Conservation (phyloP, 2,113 vertebrate species). For the Perca fluviatilis region DNA sequence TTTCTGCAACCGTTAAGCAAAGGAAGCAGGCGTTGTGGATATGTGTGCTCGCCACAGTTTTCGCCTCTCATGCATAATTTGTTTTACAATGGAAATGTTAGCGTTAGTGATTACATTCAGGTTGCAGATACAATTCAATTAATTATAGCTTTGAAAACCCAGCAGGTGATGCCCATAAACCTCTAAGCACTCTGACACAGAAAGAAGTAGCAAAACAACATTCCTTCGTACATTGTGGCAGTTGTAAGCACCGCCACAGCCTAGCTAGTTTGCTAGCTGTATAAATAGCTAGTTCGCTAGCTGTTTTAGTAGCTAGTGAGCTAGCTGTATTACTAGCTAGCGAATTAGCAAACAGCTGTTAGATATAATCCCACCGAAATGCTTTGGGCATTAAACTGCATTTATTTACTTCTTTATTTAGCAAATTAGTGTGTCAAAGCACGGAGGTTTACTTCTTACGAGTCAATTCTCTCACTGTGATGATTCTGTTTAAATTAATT, state of each 20-base stretch:
- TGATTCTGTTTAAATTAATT: not conserved
- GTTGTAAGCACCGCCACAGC: not conserved
- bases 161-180: not conserved
- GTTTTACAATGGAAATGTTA: conserved; percentile 6
- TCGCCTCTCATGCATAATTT: conserved; percentile 30
- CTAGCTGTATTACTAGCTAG: not conserved
- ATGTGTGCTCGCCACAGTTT: conserved; percentile 18
- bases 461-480: not conserved
- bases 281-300: not conserved
- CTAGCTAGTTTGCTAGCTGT: not conserved
- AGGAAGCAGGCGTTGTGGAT: conserved; percentile 44
- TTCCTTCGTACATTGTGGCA: not conserved
- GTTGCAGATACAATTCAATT: not conserved
- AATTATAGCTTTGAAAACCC: not conserved
- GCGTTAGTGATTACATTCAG: conserved; percentile 2
- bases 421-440: not conserved
- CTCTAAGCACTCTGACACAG: not conserved
- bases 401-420: not conserved
- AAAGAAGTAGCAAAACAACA: not conserved
- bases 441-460: not conserved
- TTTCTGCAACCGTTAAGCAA: conserved; percentile 43
- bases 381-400: not conserved
- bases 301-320: not conserved
- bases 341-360: not conserved
- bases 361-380: not conserved